Base-by-base conservation (phyloP, 2,888 invertebrate genomes). In the Conchocele bisecta region DNA sequence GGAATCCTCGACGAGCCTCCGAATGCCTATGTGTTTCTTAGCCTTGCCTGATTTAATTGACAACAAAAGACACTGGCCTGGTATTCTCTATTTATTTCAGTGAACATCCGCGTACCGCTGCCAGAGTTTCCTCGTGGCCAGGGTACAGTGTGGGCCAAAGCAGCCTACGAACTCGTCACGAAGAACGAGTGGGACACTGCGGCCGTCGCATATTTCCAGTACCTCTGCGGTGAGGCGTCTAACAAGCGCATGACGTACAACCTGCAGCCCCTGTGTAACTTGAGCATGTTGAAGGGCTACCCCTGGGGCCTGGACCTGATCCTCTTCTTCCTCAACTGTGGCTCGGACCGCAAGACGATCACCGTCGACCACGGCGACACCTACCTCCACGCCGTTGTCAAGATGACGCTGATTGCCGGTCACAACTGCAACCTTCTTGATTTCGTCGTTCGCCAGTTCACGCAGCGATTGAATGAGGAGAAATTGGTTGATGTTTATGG, bases 361-460 rank as follows among this genome's bases (percentile, higher is more conserved):
- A 66, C 71, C 4, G 60, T 83, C 26, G 58, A 82, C 22, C 15
- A 37, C 7, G 79, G 75, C 15, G 84, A 86, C 67, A 77, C 79
- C 17, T 86, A 83, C 57, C 48, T 85, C 13, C 85, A 86, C 69
- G 83, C 83, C 22, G 75, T 75, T 20, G 78, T 82, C 24, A 65
- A 64, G 44, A 72, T 84, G 31, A 69, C 78, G 7, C 57, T 85
- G 7, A 44, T 72, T n/a, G 63, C 80, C 57, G 83, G 85, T 81
- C n/a, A n/a, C n/a, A n/a, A n/a, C n/a, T n/a, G n/a, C n/a, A n/a
- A n/a, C n/a, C n/a, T n/a, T n/a, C n/a, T n/a, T n/a, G n/a, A n/a
- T n/a, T n/a, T n/a, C n/a, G n/a, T n/a, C n/a, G n/a, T n/a, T n/a
- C n/a, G n/a, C n/a, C n/a, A n/a, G n/a, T n/a, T n/a, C n/a, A n/a